Evolutionary conservation across 2,113 vertebrate genomes (phyloP).

Genomic region (Microcebus tavaratra): DNA sequence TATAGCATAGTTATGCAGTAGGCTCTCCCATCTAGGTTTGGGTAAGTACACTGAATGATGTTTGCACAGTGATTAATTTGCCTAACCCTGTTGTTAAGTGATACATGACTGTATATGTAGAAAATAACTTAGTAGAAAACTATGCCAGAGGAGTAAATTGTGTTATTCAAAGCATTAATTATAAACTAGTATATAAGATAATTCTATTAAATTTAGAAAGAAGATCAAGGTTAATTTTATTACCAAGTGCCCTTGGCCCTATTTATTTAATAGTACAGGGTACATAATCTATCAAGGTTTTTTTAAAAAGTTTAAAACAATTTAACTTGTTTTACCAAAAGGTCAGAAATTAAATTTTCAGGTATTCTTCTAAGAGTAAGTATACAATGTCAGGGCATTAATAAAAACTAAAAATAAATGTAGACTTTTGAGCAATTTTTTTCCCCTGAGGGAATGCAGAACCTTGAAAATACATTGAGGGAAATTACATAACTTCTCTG

Average conservation of each 20-base stretch:
- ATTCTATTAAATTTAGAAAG: conserved; percentile 56
- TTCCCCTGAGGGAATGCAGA: background rate
- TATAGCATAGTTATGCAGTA: background rate
- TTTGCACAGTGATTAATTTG: background rate
- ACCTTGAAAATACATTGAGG: conserved; percentile 42
- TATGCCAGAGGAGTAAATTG: background rate
- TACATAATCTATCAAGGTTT: conserved; percentile 32
- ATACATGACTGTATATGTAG: background rate
- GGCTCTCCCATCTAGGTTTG: background rate
- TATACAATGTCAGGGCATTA: conserved; percentile 24
- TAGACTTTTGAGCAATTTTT: conserved; percentile 18
- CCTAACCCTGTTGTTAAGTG: background rate
- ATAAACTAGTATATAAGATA: conserved; percentile 14
- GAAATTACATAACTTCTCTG: conserved; percentile 41
- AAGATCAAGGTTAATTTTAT: conserved; percentile 57
- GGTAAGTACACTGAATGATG: background rate
- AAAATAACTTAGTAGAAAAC: conserved; percentile 40
- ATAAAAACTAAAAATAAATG: conserved; percentile 62
- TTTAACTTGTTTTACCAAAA: conserved; percentile 62
- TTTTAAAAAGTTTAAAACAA: conserved; percentile 32
- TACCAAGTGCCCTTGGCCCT: conserved; percentile 36
- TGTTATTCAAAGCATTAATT: conserved; percentile 38
- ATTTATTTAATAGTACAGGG: conserved; percentile 20
- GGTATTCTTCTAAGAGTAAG: conserved; percentile 42
- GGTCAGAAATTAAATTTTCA: conserved; percentile 55